phyloP scores from a whole-genome alignment of 2,888 invertebrate genomes.

The Aporophyla nigra region DNA sequence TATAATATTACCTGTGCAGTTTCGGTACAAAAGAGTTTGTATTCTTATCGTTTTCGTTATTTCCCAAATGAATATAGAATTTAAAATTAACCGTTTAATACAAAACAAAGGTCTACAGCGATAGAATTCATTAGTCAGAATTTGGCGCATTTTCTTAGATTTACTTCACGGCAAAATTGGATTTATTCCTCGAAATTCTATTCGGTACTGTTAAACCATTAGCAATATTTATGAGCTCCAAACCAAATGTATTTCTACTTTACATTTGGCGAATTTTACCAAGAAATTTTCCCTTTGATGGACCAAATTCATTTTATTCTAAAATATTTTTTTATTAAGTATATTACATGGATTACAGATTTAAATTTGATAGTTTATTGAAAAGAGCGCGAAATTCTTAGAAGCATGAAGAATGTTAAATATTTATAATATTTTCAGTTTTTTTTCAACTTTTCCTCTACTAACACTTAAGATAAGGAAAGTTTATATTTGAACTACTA shows the following conservation, averaged over 20 bases:
- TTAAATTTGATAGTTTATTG: slow-evolving; percentile 19
- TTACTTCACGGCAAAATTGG: slow-evolving; percentile 31
- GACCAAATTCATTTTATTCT: no score
- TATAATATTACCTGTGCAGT: neutral
- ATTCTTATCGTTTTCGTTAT: neutral
- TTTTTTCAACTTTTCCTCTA: neutral
- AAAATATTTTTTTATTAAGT: no score
- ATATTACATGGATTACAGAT: no score
- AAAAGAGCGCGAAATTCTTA: neutral
- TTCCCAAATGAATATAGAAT: neutral
- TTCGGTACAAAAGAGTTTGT: neutral
- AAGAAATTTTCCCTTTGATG: slow-evolving; percentile 25
- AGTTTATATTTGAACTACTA: neutral
- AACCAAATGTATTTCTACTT: slow-evolving; percentile 45
- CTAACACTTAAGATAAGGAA: neutral
- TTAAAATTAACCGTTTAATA: neutral
- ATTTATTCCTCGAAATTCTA: slow-evolving; percentile 49
- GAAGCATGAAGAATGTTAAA: neutral
- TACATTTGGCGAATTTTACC: slow-evolving; percentile 29
- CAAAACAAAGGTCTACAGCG: neutral
- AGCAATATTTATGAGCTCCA: slow-evolving; percentile 56
- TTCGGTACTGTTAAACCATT: slow-evolving; percentile 49
- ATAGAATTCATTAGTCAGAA: slow-evolving; percentile 28
- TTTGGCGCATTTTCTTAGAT: slow-evolving; percentile 26
- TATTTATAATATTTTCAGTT: neutral